Evolutionary conservation across 2,797 vertebrate species (phyloP).

Genomic region (Arrhamphus sclerolepis): DNA sequence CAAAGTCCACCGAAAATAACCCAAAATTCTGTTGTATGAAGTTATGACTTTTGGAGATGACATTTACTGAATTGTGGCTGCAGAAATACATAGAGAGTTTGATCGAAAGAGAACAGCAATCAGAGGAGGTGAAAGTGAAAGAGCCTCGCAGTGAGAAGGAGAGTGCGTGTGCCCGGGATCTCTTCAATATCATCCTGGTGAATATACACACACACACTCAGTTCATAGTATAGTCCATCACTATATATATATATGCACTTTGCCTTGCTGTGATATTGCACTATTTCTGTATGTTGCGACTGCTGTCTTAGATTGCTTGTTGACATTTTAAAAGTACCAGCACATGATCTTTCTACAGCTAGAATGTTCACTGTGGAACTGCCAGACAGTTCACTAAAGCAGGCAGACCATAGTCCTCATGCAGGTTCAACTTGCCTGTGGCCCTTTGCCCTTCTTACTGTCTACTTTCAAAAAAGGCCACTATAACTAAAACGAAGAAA

Average conservation of each 20-base stretch:
- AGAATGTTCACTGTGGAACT: too few species aligned
- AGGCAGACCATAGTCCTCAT: too few species aligned
- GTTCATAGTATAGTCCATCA: neutral
- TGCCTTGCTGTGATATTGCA: too few species aligned
- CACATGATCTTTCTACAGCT: neutral
- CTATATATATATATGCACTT: too few species aligned
- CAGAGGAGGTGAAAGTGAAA: conserved; percentile 82
- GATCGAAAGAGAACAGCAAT: conserved; percentile 80
- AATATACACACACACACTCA: conserved; percentile 31
- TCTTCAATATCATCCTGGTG: conserved; percentile 82
- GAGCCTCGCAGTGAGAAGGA: conserved; percentile 84
- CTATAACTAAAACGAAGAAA: too few species aligned
- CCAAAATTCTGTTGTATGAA: neutral
- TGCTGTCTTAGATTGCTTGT: neutral
- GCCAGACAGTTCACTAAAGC: too few species aligned
- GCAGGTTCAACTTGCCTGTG: too few species aligned
- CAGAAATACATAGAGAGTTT: conserved; percentile 87
- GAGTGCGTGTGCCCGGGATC: conserved; percentile 71
- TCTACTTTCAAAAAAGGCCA: too few species aligned
- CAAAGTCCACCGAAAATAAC: too few species aligned
- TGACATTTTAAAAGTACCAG: neutral
- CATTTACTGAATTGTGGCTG: conserved; percentile 15
- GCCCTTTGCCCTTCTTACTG: too few species aligned
- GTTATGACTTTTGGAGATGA: conserved; percentile 9
- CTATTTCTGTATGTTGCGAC: too few species aligned